phyloP scores from a whole-genome alignment of 2,888 invertebrate genomes.

The Chelonus formosanus region DNA sequence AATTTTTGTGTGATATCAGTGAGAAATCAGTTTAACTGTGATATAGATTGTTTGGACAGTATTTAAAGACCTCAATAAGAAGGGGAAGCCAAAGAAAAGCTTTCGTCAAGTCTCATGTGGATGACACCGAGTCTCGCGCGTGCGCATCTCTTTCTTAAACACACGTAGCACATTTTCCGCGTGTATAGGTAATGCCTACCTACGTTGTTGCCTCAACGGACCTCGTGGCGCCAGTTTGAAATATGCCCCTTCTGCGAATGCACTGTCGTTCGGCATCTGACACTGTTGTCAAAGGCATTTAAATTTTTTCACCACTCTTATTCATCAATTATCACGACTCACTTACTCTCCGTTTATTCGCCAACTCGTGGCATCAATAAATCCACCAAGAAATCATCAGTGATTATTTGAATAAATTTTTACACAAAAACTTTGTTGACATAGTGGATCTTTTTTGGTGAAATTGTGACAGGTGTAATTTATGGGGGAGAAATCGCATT shows the following conservation, averaged over 20 bases:
- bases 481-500: neutral
- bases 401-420: neutral
- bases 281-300: no score
- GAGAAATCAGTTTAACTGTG: no score
- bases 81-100: conserved; percentile 3
- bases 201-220: conserved; percentile 50
- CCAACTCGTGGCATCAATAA: neutral
- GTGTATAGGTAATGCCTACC: conserved; percentile 50
- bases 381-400: neutral
- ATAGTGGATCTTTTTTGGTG: no score
- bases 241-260: conserved; percentile 62
- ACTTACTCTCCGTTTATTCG: no score
- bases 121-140: conserved; percentile 32
- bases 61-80: neutral
- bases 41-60: no score
- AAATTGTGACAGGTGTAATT: neutral
- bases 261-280: conserved; percentile 47
- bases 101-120: conserved; percentile 13
- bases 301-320: no score
- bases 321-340: neutral
- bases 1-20: no score
- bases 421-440: no score
- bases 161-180: conserved; percentile 26
- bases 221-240: conserved; percentile 65
- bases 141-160: conserved; percentile 25